phyloP scores from a whole-genome alignment of 2,888 invertebrate genomes.

The Acrobasis consociella region DNA sequence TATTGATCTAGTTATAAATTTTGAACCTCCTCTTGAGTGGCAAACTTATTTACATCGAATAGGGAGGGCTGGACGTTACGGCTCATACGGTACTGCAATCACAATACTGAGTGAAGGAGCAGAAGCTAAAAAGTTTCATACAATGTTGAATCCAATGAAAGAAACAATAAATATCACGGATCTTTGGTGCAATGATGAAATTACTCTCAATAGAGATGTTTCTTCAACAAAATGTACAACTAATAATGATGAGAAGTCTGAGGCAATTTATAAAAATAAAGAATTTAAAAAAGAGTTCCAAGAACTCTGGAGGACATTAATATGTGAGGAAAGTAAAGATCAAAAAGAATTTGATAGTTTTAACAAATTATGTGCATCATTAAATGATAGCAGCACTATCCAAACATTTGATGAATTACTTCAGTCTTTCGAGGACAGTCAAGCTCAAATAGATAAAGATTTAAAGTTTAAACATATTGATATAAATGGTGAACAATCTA shows the following conservation, averaged over 20 bases:
- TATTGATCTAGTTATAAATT: slow-evolving; percentile 96
- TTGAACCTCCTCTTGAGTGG: slow-evolving; percentile 91
- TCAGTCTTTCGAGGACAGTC: slow-evolving; percentile 45
- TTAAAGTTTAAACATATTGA: slow-evolving; percentile 29
- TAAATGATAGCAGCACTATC: slow-evolving; percentile 38
- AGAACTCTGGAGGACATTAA: slow-evolving; percentile 47
- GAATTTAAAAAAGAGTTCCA: slow-evolving; percentile 29
- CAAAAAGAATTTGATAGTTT: slow-evolving; percentile 40
- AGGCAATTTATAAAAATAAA: not conserved
- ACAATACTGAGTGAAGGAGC: slow-evolving; percentile 86
- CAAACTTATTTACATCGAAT: slow-evolving; percentile 96
- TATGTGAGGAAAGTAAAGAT: slow-evolving; percentile 29
- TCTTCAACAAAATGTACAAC: not conserved
- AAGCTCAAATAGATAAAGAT: slow-evolving; percentile 24
- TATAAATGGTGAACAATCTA: slow-evolving; percentile 13
- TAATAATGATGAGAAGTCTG: slow-evolving; percentile 17
- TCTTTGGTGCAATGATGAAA: slow-evolving; percentile 53
- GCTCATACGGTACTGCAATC: slow-evolving; percentile 91
- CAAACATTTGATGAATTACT: slow-evolving; percentile 56
- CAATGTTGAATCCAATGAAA: slow-evolving; percentile 82
- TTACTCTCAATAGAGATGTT: slow-evolving; percentile 23
- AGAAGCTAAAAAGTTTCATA: slow-evolving; percentile 83
- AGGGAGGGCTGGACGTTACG: slow-evolving; percentile 97
- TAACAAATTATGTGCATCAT: slow-evolving; percentile 45
- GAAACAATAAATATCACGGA: slow-evolving; percentile 52